A percentile compares a stretch with the other conserved stretches of the same genome.
These are phyloP conservation scores for Spinibarbus caldwelli DNA, from an alignment of 2,797 vertebrate species.

Conservation along the genomic window DNA sequence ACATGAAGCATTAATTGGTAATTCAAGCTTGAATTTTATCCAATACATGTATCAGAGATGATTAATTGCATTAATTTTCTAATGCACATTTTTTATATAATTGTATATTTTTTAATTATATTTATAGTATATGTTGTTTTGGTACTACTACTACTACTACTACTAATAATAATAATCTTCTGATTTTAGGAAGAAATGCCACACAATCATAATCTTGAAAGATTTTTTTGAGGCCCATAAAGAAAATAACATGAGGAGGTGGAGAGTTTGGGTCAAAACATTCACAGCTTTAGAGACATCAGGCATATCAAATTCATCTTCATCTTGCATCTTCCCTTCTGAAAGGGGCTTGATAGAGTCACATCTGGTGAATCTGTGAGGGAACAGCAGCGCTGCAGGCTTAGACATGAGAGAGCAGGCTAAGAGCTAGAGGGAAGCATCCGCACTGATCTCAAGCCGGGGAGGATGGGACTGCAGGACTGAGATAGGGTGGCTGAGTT, in stretches of 20 bases:
- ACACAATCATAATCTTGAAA: not conserved
- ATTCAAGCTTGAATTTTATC: not conserved
- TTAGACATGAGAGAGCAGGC: slow-evolving; percentile 40
- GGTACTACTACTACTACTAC: not conserved
- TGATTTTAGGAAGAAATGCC: not conserved
- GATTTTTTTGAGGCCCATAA: not conserved
- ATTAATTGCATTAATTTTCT: not conserved
- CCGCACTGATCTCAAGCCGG: slow-evolving; percentile 25
- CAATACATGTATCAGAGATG: not conserved
- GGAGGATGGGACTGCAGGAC: slow-evolving; percentile 17
- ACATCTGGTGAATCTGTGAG: slow-evolving; percentile 2
- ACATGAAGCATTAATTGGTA: not conserved
- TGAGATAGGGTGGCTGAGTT: slow-evolving; percentile 1
- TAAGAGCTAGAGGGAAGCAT: slow-evolving; percentile 25
- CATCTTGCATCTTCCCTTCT: slow-evolving; percentile 8
- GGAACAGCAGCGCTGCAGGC: slow-evolving; percentile 23
- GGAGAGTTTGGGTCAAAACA: slow-evolving; percentile 8
- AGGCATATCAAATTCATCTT: slow-evolving; percentile 24
- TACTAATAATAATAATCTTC: not conserved
- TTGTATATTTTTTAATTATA: not conserved
- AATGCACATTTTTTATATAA: not conserved
- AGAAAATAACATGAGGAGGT: not conserved
- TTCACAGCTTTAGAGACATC: not conserved
- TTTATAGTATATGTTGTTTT: not conserved
- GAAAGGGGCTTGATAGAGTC: not conserved